These are phyloP conservation scores for Cheilosia impressa DNA, from an alignment of 2,888 invertebrate genomes.

Conservation along the genomic window DNA sequence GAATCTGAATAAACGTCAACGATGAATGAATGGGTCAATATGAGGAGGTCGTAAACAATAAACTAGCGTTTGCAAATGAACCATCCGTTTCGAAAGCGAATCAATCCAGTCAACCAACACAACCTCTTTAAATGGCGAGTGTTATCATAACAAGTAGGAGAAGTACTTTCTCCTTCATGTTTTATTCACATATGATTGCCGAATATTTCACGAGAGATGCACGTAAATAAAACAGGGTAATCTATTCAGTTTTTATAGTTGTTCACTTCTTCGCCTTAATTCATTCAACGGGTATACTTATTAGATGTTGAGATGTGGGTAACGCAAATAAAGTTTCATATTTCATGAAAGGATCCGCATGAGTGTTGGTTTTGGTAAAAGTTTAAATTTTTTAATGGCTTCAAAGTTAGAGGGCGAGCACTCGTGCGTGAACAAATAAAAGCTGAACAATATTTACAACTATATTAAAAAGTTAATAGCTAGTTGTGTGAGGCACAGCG, in stretches of 20 bases:
- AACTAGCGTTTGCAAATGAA: slow-evolving; percentile 16
- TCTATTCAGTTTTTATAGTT: neutral
- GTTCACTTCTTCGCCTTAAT: neutral
- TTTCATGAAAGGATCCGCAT: neutral
- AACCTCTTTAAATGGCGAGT: neutral
- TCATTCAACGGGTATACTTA: neutral
- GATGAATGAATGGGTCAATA: slow-evolving; percentile 17
- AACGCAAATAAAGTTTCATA: neutral
- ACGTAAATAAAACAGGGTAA: neutral
- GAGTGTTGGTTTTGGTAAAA: neutral
- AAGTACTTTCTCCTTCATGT: slow-evolving; percentile 21
- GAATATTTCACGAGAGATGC: neutral
- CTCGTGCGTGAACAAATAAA: neutral
- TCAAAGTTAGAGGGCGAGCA: neutral
- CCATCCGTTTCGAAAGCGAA: slow-evolving; percentile 23
- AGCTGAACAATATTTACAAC: neutral
- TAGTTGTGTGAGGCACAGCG: neutral
- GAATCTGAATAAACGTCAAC: slow-evolving; percentile 33
- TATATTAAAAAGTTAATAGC: neutral
- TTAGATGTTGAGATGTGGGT: neutral
- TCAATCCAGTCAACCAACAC: slow-evolving; percentile 10
- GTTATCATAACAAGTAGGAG: neutral
- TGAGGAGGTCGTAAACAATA: slow-evolving; percentile 1
- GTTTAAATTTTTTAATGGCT: neutral
- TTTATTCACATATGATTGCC: slow-evolving; percentile 4